Conservation (phyloP, 2,888 invertebrate species). For the Zygaena filipendulae region DNA sequence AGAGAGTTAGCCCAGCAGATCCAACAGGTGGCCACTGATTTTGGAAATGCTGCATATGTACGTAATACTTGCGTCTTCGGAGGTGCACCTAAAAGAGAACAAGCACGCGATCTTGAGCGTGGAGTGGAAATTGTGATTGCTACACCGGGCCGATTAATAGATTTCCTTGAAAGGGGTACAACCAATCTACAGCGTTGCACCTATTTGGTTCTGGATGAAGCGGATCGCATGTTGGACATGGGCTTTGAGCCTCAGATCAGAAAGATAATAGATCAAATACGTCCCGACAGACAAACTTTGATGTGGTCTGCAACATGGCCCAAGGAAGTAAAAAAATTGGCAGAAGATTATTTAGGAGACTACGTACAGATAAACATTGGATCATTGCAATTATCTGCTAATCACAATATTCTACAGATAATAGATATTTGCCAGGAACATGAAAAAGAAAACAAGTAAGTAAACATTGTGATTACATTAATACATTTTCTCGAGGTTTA, state of each 20-base stretch:
- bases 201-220: constrained; percentile 90
- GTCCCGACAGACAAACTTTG: constrained; percentile 93
- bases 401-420: constrained; percentile 91
- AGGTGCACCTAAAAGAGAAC: constrained; percentile 86
- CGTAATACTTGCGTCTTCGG: constrained; percentile 91
- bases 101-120: constrained; percentile 76
- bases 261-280: constrained; percentile 92
- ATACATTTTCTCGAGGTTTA: too few species aligned
- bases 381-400: constrained; percentile 86
- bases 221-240: constrained; percentile 97
- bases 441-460: constrained; percentile 79
- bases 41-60: constrained; percentile 80
- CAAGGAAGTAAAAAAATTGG: constrained; percentile 91
- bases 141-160: constrained; percentile 88
- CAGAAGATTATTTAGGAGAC: constrained; percentile 91
- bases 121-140: constrained; percentile 92
- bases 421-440: constrained; percentile 88
- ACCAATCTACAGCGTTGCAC: constrained; percentile 82
- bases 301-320: constrained; percentile 99
- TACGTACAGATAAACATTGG: constrained; percentile 95
- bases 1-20: constrained; percentile 85
- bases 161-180: constrained; percentile 81
- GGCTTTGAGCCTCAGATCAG: constrained; percentile 97
- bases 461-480: too few species aligned
- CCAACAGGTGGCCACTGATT: constrained; percentile 83